phyloP scores from a whole-genome alignment of 2,888 invertebrate genomes.

The Steinernema carpocapsae region DNA sequence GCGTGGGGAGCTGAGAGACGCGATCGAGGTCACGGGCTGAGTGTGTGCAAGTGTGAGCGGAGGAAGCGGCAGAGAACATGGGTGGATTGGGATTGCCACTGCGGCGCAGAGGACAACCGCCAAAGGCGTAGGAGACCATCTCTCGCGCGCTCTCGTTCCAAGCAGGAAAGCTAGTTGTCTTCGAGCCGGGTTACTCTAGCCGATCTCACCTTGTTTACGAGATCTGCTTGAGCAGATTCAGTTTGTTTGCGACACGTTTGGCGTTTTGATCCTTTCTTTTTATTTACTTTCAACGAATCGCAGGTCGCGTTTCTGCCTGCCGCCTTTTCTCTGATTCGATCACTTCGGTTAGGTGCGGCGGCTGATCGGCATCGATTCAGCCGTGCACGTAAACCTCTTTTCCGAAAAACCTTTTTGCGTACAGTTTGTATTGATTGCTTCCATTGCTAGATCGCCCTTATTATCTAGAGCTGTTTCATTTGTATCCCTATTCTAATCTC shows the following conservation, averaged over 20 bases:
- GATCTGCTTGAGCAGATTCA: background rate
- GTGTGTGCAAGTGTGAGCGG: slow-evolving; percentile 15
- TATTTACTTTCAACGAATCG: background rate
- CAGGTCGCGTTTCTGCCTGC: background rate
- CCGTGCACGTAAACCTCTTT: too few species aligned
- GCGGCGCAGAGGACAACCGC: slow-evolving; percentile 30
- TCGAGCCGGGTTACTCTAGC: slow-evolving; percentile 5
- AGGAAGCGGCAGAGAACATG: slow-evolving; percentile 33
- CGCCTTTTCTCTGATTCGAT: background rate
- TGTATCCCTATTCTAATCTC: too few species aligned
- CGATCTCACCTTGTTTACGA: slow-evolving; percentile 16
- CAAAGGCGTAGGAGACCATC: slow-evolving; percentile 33
- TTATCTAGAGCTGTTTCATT: too few species aligned
- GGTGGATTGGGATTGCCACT: slow-evolving; percentile 34
- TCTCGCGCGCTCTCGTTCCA: slow-evolving; percentile 32
- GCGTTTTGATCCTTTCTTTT: background rate
- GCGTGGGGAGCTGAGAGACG: background rate
- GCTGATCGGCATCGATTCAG: background rate
- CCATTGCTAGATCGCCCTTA: too few species aligned
- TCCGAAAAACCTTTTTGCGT: too few species aligned
- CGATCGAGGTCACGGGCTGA: slow-evolving; percentile 17
- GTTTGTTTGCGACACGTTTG: background rate
- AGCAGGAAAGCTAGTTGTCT: slow-evolving; percentile 25
- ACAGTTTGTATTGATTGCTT: too few species aligned
- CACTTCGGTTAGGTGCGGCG: background rate